Conservation (phyloP, 2,888 invertebrate species). For the Glaucopsyche alexis region DNA sequence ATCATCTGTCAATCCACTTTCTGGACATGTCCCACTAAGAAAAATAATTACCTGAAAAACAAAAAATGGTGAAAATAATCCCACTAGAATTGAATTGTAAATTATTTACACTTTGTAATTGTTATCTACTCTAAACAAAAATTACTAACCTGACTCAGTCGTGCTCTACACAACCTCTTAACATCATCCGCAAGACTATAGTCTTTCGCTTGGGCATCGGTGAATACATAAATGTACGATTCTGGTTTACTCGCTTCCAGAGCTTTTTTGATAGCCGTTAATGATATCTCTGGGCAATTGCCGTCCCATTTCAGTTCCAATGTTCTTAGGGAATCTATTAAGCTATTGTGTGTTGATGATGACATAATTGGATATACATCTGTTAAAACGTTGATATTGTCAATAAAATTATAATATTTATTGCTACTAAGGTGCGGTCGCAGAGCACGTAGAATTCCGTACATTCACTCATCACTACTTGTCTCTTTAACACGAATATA, state of each 20-base stretch:
- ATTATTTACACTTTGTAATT: too few species aligned
- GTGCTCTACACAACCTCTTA: constrained; percentile 41
- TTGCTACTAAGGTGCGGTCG: too few species aligned
- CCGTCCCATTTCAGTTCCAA: constrained; percentile 36
- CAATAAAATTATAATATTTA: too few species aligned
- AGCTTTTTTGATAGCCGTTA: constrained; percentile 49
- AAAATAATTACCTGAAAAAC: constrained; percentile 50
- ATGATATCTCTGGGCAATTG: background rate
- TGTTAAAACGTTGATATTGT: constrained; percentile 29
- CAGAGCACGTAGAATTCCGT: too few species aligned
- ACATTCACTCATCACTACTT: too few species aligned
- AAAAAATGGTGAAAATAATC: background rate
- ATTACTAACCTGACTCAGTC: constrained; percentile 40
- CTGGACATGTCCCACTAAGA: constrained; percentile 54
- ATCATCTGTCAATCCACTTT: constrained; percentile 33
- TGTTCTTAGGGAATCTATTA: constrained; percentile 36
- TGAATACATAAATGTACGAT: constrained; percentile 54
- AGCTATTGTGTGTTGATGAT: constrained; percentile 30
- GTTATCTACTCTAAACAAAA: background rate
- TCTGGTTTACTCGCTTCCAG: constrained; percentile 46
- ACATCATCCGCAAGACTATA: constrained; percentile 38
- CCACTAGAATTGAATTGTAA: background rate
- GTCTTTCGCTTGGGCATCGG: constrained; percentile 55
- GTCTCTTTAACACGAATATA: too few species aligned
- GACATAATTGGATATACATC: constrained; percentile 41